Conservation (phyloP, 2,113 vertebrate species). For the Hypocryptadius cinnamomeus region DNA sequence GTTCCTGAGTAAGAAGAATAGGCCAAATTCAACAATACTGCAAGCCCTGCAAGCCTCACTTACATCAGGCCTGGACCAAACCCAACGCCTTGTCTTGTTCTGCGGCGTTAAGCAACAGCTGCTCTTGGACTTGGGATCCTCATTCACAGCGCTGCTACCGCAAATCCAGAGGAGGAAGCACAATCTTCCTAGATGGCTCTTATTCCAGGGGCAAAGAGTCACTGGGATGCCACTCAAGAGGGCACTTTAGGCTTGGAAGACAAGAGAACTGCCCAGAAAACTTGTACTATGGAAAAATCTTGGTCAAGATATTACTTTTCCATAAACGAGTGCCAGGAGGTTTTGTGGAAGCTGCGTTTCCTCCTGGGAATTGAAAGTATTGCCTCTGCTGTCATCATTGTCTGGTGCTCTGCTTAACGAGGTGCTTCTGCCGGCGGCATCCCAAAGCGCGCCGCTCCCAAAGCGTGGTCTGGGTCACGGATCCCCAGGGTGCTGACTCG, state of each 20-base stretch:
- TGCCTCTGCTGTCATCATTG: not conserved
- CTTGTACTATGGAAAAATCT: not conserved
- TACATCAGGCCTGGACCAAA: slow-evolving; percentile 47
- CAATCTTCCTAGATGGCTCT: not conserved
- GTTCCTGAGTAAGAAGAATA: slow-evolving; percentile 25
- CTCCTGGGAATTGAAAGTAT: not conserved
- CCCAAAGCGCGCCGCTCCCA: fast-evolving
- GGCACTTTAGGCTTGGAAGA: not conserved
- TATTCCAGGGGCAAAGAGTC: not conserved
- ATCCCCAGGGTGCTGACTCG: not conserved
- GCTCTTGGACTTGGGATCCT: not conserved
- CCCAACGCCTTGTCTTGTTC: slow-evolving; percentile 15
- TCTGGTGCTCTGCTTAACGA: not conserved
- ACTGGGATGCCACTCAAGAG: not conserved
- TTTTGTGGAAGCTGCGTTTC: not conserved
- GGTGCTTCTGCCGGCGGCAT: not conserved
- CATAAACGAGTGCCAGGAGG: not conserved
- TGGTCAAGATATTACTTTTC: not conserved
- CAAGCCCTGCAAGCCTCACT: slow-evolving; percentile 17
- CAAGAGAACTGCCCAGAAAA: not conserved
- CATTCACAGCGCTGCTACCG: not conserved
- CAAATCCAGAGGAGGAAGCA: not conserved
- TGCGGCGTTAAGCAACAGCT: not conserved
- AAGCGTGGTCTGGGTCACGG: not conserved
- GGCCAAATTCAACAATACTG: slow-evolving; percentile 53